A percentile compares a stretch with the other conserved stretches of the same genome.
These are phyloP conservation scores for Corythornis madagascariensis DNA, from an alignment of 2,113 vertebrate genomes.

Conservation along the genomic window DNA sequence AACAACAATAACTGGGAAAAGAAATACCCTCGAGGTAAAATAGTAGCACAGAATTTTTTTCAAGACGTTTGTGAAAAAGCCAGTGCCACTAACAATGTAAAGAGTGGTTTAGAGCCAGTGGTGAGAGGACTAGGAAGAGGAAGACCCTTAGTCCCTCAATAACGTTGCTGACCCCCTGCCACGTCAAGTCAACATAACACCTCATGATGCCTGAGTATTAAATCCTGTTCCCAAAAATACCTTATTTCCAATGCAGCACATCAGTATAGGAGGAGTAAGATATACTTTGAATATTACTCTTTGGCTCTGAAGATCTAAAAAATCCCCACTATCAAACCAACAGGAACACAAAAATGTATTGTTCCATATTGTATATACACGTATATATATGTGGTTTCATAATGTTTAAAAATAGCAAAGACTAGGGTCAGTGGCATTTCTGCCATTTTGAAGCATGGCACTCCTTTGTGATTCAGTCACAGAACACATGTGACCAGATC, in stretches of 20 bases:
- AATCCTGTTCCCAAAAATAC: background rate
- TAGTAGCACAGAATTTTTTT: background rate
- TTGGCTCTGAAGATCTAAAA: background rate
- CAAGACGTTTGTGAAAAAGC: background rate
- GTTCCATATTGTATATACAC: background rate
- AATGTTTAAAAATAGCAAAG: background rate
- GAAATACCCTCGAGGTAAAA: background rate
- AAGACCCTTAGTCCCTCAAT: background rate
- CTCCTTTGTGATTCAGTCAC: background rate
- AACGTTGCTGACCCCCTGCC: background rate
- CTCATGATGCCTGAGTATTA: background rate
- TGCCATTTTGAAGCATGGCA: background rate
- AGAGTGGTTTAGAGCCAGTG: background rate
- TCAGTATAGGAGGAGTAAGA: background rate
- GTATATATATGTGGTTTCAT: background rate
- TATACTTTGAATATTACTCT: background rate
- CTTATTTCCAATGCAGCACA: background rate
- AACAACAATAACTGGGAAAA: background rate
- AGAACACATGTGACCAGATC: background rate
- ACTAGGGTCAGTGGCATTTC: background rate
- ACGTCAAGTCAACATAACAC: background rate
- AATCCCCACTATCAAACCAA: fast-evolving
- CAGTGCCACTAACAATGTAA: background rate
- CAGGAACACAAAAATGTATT: background rate
- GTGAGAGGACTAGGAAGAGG: background rate